Evolutionary conservation across 2,888 invertebrate genomes (phyloP), one percentile per base, ranked within the genome.

Genomic region (Heteropelma amictum): DNA sequence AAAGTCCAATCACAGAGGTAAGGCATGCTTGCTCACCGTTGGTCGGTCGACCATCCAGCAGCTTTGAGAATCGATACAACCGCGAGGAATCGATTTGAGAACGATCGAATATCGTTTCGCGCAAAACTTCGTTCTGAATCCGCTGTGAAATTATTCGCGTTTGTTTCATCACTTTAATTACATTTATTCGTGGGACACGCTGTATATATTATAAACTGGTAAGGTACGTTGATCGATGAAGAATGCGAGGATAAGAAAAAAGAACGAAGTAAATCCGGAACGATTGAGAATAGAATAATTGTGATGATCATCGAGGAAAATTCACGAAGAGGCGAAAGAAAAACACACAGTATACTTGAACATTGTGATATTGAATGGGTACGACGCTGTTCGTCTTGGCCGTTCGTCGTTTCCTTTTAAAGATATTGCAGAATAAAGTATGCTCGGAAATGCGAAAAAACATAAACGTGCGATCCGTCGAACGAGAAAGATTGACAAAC

Each of bases 361-460:
- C 82, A 87, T 87, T 87, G 87, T 87, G 87, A 87, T 87, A 87
- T 87, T 86, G 85, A 82, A 75, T 67, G 77, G 76, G 80, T 79
- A 76, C 77, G 78, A 75, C 76, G 77, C 78, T 80, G 81, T 82
- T 78, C 72, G 78, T 71, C 77, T 80, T 77, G 63, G 64, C 45
- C 80, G 81, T 79, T 67, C 78, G 78, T 77, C 72, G 76, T 79
- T 58, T 68, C 77, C 81, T 72, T 68, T 77, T 80, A 71, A 77
- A 72, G 82, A 82, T 83, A 83, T 81, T 81, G 80, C 81, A 83
- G 78, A 77, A 77, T 68, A 56, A 67, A 28, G 17, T 30, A 42
- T 21, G 64, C 21, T 21, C 63, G 51, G n/a, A 40, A 19, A 26
- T 7, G 21, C 47, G 75, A 74, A 63, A 40, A 67, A 58, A 47